Base-by-base conservation (phyloP, 2,797 vertebrate genomes). In the Buphagus erythrorhynchus region DNA sequence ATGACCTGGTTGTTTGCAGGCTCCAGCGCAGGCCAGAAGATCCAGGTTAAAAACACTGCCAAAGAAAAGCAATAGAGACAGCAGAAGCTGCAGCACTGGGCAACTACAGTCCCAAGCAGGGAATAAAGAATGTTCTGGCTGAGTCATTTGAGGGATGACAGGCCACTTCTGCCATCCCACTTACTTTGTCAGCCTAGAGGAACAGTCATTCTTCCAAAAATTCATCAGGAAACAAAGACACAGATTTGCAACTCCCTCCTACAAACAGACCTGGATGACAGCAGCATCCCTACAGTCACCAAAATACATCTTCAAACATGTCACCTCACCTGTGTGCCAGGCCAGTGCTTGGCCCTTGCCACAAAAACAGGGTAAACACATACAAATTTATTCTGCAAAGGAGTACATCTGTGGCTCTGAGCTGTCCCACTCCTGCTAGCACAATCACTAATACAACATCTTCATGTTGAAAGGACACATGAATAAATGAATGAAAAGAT, bases 281-380 rank as follows among this genome's bases (percentile, higher is more conserved):
- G 35, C 73, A 72, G n/a, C 35, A 67, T 36, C 43, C n/a, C 17
- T n/a, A 24, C 11, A 33, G 33, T 40, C 55, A 63, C 29, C 40
- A 46, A 36, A 48, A 66, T 4, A 3, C 0, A 3, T 28, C 25
- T 68, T 62, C 33, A 43, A n/a, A 31, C 5, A 6, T 3, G 9
- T 33, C 22, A 29, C 16, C 38, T 75, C 42, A 5, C 9, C 1
- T 0, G 4, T 4, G 19, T 28, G 16, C 51, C 51, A 25, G 43
- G 15, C 26, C 59, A 62, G 43, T 8, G 21, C 31, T 79, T n/a
- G 33, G 42, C 45, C 49, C 35, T 36, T 33, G 42, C 42, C 0
- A 2, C 18, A 62, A 16, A 59, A 89, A 31, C 9, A 8, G 1
- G 16, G 28, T 3, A 6, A 74, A 57, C 25, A 19, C 4, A 3